These are phyloP conservation scores for Tenthredo distinguenda DNA, from an alignment of 2,888 invertebrate genomes.

Conservation along the genomic window DNA sequence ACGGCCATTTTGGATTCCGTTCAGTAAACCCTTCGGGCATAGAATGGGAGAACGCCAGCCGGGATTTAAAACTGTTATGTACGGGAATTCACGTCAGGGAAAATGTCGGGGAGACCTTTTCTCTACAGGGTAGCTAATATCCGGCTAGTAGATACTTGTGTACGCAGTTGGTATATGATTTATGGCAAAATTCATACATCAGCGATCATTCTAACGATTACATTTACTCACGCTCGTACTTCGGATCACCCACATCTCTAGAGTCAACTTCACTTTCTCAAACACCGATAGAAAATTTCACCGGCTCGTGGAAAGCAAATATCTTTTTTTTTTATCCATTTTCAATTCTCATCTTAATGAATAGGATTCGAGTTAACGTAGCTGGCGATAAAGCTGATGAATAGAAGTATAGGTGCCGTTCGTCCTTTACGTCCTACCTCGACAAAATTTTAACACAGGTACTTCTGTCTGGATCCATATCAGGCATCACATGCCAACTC, in stretches of 20 bases:
- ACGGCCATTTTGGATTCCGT: neutral
- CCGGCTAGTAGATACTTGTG: neutral
- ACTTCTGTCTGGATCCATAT: too few relatives aligned
- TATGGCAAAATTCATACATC: neutral
- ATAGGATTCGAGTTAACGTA: neutral
- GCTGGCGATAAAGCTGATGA: slow-evolving; percentile 2
- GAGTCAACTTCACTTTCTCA: neutral
- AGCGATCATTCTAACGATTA: neutral
- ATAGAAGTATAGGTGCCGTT: neutral
- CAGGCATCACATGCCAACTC: too few relatives aligned
- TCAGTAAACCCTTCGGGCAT: neutral
- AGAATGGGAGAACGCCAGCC: neutral
- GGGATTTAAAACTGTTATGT: neutral
- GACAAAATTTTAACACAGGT: neutral
- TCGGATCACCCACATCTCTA: neutral
- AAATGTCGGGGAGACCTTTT: neutral
- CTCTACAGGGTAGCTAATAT: neutral
- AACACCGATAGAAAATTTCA: neutral
- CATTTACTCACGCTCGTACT: neutral
- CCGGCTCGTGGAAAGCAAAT: neutral
- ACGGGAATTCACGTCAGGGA: neutral
- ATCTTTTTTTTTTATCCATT: neutral
- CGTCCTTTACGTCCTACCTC: neutral
- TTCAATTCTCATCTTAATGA: too few relatives aligned
- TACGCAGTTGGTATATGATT: neutral